A percentile compares a stretch with the other conserved stretches of the same genome.
Conservation (phyloP, 2,888 invertebrate genomes). For the Aphidoletes aphidimyza region DNA sequence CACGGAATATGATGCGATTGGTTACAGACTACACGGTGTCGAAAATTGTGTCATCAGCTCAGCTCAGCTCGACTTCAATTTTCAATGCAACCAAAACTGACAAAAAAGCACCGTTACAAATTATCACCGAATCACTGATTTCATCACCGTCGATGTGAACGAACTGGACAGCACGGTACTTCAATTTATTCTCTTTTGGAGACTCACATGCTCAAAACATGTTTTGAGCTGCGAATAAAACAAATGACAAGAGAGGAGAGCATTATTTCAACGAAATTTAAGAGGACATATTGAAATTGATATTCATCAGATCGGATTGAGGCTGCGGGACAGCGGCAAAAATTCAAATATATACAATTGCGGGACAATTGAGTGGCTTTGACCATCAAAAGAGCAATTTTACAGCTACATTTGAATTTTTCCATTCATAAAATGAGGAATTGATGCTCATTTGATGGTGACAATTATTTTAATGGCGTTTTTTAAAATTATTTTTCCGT, state of each 20-base stretch:
- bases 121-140: constrained; percentile 43
- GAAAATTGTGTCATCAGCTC: constrained; percentile 33
- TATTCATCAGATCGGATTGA: background rate
- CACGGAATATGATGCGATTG: background rate
- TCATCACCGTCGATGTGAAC: constrained; percentile 24
- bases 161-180: background rate
- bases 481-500: too few species aligned
- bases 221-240: background rate
- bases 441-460: too few species aligned
- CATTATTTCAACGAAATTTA: background rate
- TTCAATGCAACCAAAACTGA: constrained; percentile 24
- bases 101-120: constrained; percentile 31
- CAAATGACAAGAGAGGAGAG: background rate
- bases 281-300: constrained; percentile 11
- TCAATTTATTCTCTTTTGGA: background rate
- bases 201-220: too few species aligned
- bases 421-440: too few species aligned
- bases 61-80: background rate
- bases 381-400: too few species aligned
- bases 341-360: too few species aligned
- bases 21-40: constrained; percentile 13
- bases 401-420: too few species aligned
- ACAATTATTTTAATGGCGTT: too few species aligned
- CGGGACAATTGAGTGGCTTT: too few species aligned
- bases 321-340: background rate